Base-by-base conservation (phyloP, 2,888 invertebrate genomes). In the Aleiodes testaceus region DNA sequence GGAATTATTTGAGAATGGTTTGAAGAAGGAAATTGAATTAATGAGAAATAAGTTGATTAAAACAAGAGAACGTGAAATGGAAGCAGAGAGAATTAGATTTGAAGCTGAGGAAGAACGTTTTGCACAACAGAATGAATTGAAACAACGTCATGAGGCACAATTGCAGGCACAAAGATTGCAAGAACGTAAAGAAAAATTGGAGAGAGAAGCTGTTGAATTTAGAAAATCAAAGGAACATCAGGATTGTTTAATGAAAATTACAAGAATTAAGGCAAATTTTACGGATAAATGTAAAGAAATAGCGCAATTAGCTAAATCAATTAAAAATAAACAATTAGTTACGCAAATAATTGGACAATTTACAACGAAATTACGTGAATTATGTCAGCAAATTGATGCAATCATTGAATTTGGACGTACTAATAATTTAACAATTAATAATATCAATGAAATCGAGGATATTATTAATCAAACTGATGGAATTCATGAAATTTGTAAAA, bases 101-200 rank as follows among this genome's bases (percentile, higher is more conserved):
- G 89, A 90, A 82, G 91, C 91, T 70, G 90, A 90, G 77, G 85
- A 89, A 69, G 89, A 90, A 52, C 88, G 87, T 66, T 79, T 88
- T 47, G 90, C 91, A 70, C 90, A 91, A 73, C 89, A 90, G 77
- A 89, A 89, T 75, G 88, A 89, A 77, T 87, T 90, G 1, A 88
- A 89, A 75, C 87, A 78, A 75, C 88, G 81, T 77, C 87, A 79
- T 72, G 89, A 81, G 80, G 84, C 79, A 74, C 87, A 83, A 78
- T 68, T 82, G 3, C 73, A 80, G 11, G 80, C 78, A 1, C 81
- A 83, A 63, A 75, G 79, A 16, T 73, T 78, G 22, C 76, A 79
- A 16, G 82, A 84, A 42, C 72, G 79, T 12, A 79, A 80, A 49
- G 80, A 82, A 66, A 79, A 77, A 45, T 42, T 81, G 9, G 79